Percentiles rank a stretch among this genome's conserved stretches.
Conservation (phyloP, 2,797 vertebrate genomes). For the Selene dorsalis region DNA sequence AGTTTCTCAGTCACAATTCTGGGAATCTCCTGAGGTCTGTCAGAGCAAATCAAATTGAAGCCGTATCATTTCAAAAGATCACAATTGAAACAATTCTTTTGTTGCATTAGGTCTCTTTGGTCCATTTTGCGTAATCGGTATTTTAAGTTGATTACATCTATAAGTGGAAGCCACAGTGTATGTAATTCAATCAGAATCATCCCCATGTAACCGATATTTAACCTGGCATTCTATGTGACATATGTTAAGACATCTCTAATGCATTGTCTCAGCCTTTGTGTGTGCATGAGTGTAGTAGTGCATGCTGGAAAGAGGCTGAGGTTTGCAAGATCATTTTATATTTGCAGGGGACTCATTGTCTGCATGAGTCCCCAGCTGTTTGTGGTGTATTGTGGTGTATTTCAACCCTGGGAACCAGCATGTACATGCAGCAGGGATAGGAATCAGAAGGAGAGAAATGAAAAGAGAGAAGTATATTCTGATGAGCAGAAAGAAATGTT, state of each 20-base stretch:
- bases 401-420: constrained; percentile 40
- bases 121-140: constrained; percentile 30
- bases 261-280: constrained; percentile 26
- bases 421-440: constrained; percentile 26
- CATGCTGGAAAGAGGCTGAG: constrained; percentile 7
- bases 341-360: constrained; percentile 41
- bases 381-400: constrained; percentile 58
- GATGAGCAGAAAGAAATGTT: constrained; percentile 7
- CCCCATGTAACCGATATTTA: constrained; percentile 49
- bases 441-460: constrained; percentile 13
- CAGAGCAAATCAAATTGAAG: constrained; percentile 46
- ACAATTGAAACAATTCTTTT: constrained; percentile 38
- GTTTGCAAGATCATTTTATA: constrained; percentile 39
- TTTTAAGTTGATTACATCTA: constrained; percentile 46
- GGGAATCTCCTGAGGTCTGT: constrained; percentile 48
- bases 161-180: constrained; percentile 38
- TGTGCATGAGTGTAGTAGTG: background rate
- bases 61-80: constrained; percentile 33
- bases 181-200: constrained; percentile 44
- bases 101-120: constrained; percentile 26
- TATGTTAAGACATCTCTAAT: constrained; percentile 33
- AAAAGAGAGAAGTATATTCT: constrained; percentile 14
- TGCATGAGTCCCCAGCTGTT: constrained; percentile 27
- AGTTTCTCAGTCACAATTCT: constrained; percentile 48
- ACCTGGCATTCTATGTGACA: constrained; percentile 42